Evolutionary conservation across 1,140 invertebrate genomes (phyloP).

Genomic region (Bombus superbus): DNA sequence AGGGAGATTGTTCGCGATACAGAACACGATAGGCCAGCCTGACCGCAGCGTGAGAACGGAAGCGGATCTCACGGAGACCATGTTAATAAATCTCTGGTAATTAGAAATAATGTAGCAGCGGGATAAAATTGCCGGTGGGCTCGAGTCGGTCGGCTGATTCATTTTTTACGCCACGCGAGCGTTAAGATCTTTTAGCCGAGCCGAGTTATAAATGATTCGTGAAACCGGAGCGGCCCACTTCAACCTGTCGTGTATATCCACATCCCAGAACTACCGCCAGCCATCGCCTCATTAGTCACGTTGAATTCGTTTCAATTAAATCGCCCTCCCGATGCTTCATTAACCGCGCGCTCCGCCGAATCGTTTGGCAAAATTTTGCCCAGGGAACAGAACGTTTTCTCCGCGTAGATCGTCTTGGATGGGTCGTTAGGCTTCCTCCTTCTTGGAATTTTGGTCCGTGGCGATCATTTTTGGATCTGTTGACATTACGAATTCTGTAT

Average conservation of each 20-base stretch:
- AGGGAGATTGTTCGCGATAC: constrained; percentile 5
- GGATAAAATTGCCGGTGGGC: constrained; percentile 63
- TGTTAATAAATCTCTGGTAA: constrained; percentile 72
- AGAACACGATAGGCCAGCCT: constrained; percentile 15
- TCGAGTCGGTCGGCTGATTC: constrained; percentile 58
- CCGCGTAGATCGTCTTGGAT: neutral
- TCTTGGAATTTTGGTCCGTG: no score
- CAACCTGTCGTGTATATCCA: constrained; percentile 53
- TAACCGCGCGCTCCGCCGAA: constrained; percentile 8
- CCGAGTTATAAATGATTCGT: constrained; percentile 68
- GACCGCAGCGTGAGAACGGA: neutral
- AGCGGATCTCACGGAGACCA: constrained; percentile 50
- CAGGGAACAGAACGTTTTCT: neutral
- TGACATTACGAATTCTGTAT: neutral
- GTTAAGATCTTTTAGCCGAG: constrained; percentile 68
- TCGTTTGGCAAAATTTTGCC: constrained; percentile 18
- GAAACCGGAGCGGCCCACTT: constrained; percentile 62
- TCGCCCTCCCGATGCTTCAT: constrained; percentile 44
- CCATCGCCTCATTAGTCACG: constrained; percentile 63
- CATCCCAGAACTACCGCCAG: constrained; percentile 32
- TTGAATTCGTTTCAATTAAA: constrained; percentile 65
- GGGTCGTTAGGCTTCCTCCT: neutral
- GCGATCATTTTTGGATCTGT: neutral
- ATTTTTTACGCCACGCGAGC: constrained; percentile 68
- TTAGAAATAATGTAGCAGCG: constrained; percentile 68